These are phyloP conservation scores for Colius striatus DNA, from an alignment of 2,113 vertebrate genomes.

Conservation along the genomic window DNA sequence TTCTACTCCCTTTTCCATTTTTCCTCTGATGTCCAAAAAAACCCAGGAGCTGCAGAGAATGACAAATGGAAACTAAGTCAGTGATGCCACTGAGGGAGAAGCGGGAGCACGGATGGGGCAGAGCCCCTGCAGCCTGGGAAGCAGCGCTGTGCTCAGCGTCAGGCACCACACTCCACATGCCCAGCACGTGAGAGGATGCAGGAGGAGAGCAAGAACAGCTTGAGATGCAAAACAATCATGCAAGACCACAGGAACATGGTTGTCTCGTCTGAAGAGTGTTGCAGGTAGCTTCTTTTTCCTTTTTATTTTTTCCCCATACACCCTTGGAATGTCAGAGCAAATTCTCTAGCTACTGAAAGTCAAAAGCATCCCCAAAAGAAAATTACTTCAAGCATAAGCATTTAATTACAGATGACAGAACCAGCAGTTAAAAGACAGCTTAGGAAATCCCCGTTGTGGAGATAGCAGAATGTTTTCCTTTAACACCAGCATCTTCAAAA, in stretches of 20 bases:
- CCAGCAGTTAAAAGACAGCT: background rate
- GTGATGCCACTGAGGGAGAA: accelerated
- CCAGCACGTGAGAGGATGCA: background rate
- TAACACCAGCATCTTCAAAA: background rate
- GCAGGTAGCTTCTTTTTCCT: background rate
- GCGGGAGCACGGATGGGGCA: accelerated
- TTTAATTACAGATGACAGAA: background rate
- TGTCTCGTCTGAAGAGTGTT: background rate
- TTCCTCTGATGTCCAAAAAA: background rate
- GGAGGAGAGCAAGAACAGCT: background rate
- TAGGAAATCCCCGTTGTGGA: background rate
- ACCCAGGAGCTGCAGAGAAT: background rate
- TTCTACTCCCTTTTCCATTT: background rate
- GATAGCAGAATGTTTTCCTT: background rate
- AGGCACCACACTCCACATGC: background rate
- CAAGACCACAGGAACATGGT: background rate
- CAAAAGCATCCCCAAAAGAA: background rate
- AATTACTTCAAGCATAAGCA: background rate
- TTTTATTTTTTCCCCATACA: background rate
- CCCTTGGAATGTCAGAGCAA: background rate
- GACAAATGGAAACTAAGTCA: accelerated
- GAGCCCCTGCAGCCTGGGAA: background rate
- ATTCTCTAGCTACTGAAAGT: background rate
- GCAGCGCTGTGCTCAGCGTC: background rate
- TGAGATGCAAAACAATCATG: background rate